Conservation (phyloP, 2,888 invertebrate species). For the Dolomedes plantarius region DNA sequence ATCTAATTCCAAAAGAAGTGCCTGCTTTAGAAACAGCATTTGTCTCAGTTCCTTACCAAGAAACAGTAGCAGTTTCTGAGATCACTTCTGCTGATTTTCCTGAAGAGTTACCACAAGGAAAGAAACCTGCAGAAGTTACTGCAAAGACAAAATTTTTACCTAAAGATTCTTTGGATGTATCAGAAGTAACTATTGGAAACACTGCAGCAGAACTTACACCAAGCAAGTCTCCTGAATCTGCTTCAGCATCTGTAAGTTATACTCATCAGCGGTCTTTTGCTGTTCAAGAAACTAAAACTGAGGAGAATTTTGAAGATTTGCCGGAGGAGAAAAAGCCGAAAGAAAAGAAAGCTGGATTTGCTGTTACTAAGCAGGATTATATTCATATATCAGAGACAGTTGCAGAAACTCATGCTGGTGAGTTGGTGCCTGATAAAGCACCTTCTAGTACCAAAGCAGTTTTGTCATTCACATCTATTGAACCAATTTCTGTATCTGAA, state of each 20-base stretch:
- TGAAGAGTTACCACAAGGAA: slow-evolving; percentile 73
- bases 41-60: slow-evolving; percentile 75
- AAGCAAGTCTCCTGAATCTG: slow-evolving; percentile 79
- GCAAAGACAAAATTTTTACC: slow-evolving; percentile 47
- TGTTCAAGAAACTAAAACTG: slow-evolving; percentile 58
- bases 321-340: slow-evolving; percentile 33
- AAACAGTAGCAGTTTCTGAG: slow-evolving; percentile 78
- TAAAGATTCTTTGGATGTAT: slow-evolving; percentile 64
- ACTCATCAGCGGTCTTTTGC: slow-evolving; percentile 61
- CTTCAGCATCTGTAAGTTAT: slow-evolving; percentile 49
- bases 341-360: slow-evolving; percentile 50
- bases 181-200: slow-evolving; percentile 81
- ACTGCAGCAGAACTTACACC: slow-evolving; percentile 84
- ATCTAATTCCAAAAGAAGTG: slow-evolving; percentile 30
- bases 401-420: slow-evolving; percentile 39
- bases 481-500: slow-evolving; percentile 71
- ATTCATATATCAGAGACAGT: slow-evolving; percentile 61
- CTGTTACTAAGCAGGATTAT: slow-evolving; percentile 47
- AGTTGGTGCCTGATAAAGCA: slow-evolving; percentile 24
- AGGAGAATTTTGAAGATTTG: slow-evolving; percentile 64
- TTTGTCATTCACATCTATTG: slow-evolving; percentile 53
- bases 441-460: slow-evolving; percentile 57
- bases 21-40: slow-evolving; percentile 80
- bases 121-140: slow-evolving; percentile 53
- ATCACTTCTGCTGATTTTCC: slow-evolving; percentile 77